Evolutionary conservation across 2,888 invertebrate species (phyloP), one percentile per base, ranked within the genome.

Genomic region (Phortica magna): DNA sequence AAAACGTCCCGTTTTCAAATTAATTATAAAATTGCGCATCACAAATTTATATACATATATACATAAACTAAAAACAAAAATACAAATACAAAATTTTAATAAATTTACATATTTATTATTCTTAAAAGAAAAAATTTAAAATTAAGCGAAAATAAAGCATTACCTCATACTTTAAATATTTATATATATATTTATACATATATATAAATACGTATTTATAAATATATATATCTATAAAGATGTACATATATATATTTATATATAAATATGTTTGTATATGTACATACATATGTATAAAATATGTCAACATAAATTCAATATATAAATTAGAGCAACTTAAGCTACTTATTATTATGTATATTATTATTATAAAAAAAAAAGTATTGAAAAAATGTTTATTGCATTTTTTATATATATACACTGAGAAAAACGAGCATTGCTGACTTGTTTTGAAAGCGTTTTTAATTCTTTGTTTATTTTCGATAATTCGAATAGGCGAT

Each of bases 141-240:
- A 78, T 82, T 88, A 86, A 83, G 88, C 83, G 82, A 83, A 82
- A 85, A 88, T 83, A 88, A 88, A 82, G 81, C 89, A 88, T 89
- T 88, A 89, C 89, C 88, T 88, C 88, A 88, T 89, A 89, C 82
- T 88, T 88, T 89, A 88, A 87, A 85, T 82, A 86, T 86, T 83
- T 85, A 85, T 86, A 22, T 12, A 61, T 22, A 61, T 22, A 61
- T 22, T 17, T 59, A 17, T 59, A 59, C 17, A 59, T 59, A 59
- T 61, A 22, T 22, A 61, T 61, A 61, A 17, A 61, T 12, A 55
- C 19, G 17, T 53, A 55, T 22, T 48, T 71, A 9, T 71, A 71
- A n/a, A 14, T 71, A 71, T 55, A 79, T 43, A 76, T 73, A 78
- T 75, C 68, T 67, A 78, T 77, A 77, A 43, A 88, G 85, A 85